Percentiles rank a stretch among this genome's conserved stretches.
Conservation (phyloP, 2,888 invertebrate genomes). For the Trissoscelio sp. region DNA sequence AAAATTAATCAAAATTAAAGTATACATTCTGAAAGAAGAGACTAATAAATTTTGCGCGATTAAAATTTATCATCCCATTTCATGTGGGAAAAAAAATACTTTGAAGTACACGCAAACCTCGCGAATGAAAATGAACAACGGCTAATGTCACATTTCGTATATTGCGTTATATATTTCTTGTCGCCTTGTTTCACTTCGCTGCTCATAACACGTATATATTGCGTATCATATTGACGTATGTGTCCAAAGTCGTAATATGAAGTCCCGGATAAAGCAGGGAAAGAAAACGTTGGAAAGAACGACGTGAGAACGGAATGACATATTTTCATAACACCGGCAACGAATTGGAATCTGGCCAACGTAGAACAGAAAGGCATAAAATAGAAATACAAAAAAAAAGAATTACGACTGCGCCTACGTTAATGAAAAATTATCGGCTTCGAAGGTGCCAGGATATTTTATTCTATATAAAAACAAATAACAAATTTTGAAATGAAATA, state of each 20-base stretch:
- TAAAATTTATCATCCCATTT: too few relatives aligned
- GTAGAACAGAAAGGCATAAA: not conserved
- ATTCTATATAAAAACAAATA: too few relatives aligned
- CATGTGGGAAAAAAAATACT: conserved; percentile 16
- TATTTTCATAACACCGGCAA: conserved; percentile 49
- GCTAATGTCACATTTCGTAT: conserved; percentile 52
- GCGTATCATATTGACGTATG: conserved; percentile 62
- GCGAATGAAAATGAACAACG: conserved; percentile 37
- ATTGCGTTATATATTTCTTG: conserved; percentile 60
- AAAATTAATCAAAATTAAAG: too few relatives aligned
- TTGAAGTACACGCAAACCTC: conserved; percentile 10
- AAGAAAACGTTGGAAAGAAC: conserved; percentile 46
- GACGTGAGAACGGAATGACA: conserved; percentile 50
- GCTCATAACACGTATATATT: conserved; percentile 53
- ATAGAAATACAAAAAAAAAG: too few relatives aligned
- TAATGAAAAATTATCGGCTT: conserved; percentile 28
- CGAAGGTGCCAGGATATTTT: too few relatives aligned
- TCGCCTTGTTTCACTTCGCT: conserved; percentile 53
- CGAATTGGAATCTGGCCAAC: conserved; percentile 47
- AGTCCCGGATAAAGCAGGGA: conserved; percentile 36
- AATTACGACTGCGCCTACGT: not conserved
- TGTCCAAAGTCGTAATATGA: conserved; percentile 56
- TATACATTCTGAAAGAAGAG: too few relatives aligned
- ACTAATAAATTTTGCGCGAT: too few relatives aligned
- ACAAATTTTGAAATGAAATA: too few relatives aligned